Percentiles rank a stretch among this genome's conserved stretches.
Conservation (phyloP, 2,888 invertebrate genomes). For the Volucella zonaria region DNA sequence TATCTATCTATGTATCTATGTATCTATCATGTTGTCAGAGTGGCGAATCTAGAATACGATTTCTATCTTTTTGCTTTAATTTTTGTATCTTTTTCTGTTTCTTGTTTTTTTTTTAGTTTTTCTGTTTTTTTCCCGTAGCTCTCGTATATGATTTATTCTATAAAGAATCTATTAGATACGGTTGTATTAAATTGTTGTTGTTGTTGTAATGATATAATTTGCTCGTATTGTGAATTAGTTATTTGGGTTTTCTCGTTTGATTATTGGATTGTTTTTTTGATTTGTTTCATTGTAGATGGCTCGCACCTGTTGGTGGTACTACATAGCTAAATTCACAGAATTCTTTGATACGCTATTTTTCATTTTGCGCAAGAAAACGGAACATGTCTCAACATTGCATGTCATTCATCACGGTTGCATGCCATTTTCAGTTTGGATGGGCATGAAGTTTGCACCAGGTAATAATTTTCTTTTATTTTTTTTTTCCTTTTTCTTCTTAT, state of each 20-base stretch:
- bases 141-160: neutral
- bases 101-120: slow-evolving; percentile 4
- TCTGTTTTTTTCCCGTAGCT: slow-evolving; percentile 15
- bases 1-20: neutral
- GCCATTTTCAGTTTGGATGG: slow-evolving; percentile 98
- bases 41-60: slow-evolving; percentile 22
- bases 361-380: slow-evolving; percentile 95
- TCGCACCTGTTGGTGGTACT: slow-evolving; percentile 97
- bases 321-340: slow-evolving; percentile 98
- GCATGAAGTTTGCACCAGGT: slow-evolving; percentile 97
- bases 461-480: slow-evolving; percentile 74
- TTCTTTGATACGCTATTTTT: slow-evolving; percentile 98
- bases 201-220: neutral
- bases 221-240: slow-evolving; percentile 33
- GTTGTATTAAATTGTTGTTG: slow-evolving; percentile 22
- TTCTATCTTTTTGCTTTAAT: slow-evolving; percentile 11
- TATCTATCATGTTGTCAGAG: slow-evolving; percentile 27
- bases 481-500: slow-evolving; percentile 70
- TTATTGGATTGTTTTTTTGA: slow-evolving; percentile 66
- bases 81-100: neutral
- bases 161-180: slow-evolving; percentile 15
- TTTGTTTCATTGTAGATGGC: slow-evolving; percentile 88
- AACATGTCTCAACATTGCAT: slow-evolving; percentile 96
- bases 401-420: slow-evolving; percentile 98
- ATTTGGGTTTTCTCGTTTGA: slow-evolving; percentile 55